Evolutionary conservation across 37 sponge, comb jelly and placozoan genomes (phyloP), one percentile per base, ranked within the genome.

Genomic region (Aphrocallistes beatrix): DNA sequence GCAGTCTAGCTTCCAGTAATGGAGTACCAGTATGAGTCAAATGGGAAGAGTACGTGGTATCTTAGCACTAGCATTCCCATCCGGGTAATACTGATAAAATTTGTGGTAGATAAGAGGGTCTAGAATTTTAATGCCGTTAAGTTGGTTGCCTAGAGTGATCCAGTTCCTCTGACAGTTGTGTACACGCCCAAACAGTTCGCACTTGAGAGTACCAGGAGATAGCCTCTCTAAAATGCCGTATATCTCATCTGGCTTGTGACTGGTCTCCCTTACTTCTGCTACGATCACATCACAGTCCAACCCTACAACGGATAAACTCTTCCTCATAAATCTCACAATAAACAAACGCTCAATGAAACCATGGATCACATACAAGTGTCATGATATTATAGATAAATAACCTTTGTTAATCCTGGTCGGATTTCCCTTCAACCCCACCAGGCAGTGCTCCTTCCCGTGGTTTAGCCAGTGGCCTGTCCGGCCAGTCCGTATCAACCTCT

Each of bases 401-500:
- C 81, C 83, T 38, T 30, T 38, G 25, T 39, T 39, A 8, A 39
- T 82, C 1, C 83, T 17, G 1, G 83, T 82, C 0, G 84, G 91
- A 51, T 92, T 91, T 6, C 97, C 94, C 83, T 97, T 94, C 34
- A 88, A 86, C 17, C 97, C 97, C n/a, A 97, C 90, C 83, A 97
- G 88, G 51, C 97, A 97, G 85, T 97, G 97, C 82, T 97, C 97
- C 83, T 97, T 97, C 39, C 93, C 93, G 85, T 97, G 97, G 93
- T 97, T 97, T 37, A 97, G 84, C 97, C 97, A 97, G 89, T 97
- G 97, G 0, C 97, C 97, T 81, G 97, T 97, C 23, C 97, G 81
- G 0, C 97, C 97, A 0, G 97, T 97, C 30, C 97, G 86, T 40
- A 97, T 97, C 37, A 97, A 88, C 8, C 97, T 81, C 86, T 97